Percentiles rank a stretch among this genome's conserved stretches.
Evolutionary conservation across 37 sponge, comb jelly and placozoan genomes (phyloP).

Genomic region (Sycon ciliatum): DNA sequence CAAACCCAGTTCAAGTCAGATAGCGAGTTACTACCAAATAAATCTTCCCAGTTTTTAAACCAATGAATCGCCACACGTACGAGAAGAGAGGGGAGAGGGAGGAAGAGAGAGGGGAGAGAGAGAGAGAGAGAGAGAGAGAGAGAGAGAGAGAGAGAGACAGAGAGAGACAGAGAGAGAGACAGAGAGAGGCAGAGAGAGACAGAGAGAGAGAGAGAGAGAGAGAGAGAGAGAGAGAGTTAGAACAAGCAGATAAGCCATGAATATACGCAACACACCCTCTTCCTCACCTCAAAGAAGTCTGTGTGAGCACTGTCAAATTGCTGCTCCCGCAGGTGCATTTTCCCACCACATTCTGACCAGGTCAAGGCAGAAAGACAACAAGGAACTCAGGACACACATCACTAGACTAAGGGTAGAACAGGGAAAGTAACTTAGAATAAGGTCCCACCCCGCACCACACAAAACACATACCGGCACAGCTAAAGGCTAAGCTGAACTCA

Average conservation of each 20-base stretch:
- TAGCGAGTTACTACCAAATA: too few species aligned
- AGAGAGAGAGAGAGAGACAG: neutral
- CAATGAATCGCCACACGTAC: too few species aligned
- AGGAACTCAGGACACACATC: conserved; percentile 10
- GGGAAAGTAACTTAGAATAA: neutral
- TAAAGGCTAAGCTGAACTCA: too few species aligned
- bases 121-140: too few species aligned
- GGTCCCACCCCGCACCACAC: neutral
- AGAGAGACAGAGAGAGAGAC: neutral
- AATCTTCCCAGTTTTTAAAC: too few species aligned
- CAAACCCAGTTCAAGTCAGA: too few species aligned
- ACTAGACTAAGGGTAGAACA: neutral
- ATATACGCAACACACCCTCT: neutral
- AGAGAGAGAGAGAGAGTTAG: neutral
- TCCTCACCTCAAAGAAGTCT: conserved; percentile 77
- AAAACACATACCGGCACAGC: too few species aligned
- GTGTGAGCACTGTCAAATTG: conserved; percentile 90
- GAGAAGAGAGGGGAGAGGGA: too few species aligned
- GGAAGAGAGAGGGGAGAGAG: too few species aligned
- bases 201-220: neutral
- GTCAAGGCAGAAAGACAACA: neutral
- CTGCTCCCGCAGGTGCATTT: conserved; percentile 92
- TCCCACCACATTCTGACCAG: conserved; percentile 89
- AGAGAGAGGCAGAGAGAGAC: neutral
- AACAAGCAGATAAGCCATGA: neutral